These are phyloP conservation scores for Trogon surrucura DNA, from an alignment of 2,113 vertebrate genomes.

Conservation along the genomic window DNA sequence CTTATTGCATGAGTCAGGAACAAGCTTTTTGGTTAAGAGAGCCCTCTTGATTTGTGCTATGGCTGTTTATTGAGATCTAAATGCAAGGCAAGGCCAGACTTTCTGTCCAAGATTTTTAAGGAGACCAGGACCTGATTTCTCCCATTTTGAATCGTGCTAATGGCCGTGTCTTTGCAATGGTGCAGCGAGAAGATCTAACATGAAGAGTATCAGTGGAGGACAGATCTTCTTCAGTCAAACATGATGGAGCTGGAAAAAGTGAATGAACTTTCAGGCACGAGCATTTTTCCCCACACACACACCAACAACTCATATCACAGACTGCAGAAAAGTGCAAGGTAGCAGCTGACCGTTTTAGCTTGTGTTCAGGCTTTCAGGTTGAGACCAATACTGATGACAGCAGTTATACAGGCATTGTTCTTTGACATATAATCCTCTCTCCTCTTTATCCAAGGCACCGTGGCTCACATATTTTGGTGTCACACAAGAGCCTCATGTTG, in stretches of 20 bases:
- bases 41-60: background rate
- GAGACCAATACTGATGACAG: background rate
- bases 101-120: background rate
- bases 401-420: background rate
- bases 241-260: background rate
- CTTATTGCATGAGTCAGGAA: background rate
- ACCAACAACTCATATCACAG: background rate
- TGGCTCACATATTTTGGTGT: background rate
- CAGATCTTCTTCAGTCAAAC: background rate
- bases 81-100: background rate
- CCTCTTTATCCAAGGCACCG: background rate
- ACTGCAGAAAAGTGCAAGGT: background rate
- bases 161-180: background rate
- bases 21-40: background rate
- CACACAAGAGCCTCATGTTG: rapidly evolving
- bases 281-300: background rate
- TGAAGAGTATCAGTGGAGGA: background rate
- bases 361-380: background rate
- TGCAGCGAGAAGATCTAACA: background rate
- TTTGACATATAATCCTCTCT: background rate
- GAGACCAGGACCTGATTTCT: rapidly evolving
- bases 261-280: background rate
- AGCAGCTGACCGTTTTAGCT: background rate
- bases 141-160: background rate
- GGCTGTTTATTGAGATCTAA: background rate